Conservation (phyloP, 2,797 vertebrate species). For the Gymnoscopelus microlampas region DNA sequence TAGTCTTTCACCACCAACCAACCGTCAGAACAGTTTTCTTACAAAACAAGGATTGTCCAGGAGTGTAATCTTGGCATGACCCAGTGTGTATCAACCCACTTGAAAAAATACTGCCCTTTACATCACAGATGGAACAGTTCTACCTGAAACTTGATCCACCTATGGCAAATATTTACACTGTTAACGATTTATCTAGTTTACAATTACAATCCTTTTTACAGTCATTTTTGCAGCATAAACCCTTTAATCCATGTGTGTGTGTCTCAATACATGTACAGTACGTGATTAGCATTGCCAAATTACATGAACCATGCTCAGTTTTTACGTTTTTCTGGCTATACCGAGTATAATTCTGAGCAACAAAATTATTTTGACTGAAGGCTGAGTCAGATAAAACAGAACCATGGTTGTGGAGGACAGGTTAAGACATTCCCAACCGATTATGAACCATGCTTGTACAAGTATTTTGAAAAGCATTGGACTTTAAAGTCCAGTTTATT, state of each 20-base stretch:
- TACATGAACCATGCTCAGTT: no score
- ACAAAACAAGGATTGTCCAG: neutral
- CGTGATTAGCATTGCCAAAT: neutral
- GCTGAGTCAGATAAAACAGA: neutral
- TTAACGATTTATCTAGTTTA: neutral
- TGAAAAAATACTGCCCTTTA: no score
- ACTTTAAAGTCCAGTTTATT: no score
- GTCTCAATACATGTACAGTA: neutral
- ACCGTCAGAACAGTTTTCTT: neutral
- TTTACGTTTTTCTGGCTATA: neutral
- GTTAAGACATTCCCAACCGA: slow-evolving; percentile 8
- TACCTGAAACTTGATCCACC: no score
- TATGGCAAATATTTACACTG: no score
- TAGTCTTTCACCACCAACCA: slow-evolving; percentile 1
- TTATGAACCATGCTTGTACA: slow-evolving; percentile 22
- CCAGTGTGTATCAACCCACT: no score
- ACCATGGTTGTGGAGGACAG: neutral
- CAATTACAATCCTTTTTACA: neutral
- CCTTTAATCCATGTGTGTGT: neutral
- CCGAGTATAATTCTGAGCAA: neutral
- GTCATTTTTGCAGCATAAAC: neutral
- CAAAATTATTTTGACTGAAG: neutral
- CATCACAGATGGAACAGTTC: no score
- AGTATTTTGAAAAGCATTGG: neutral
- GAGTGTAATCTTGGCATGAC: no score